Base-by-base conservation (phyloP, 1,140 invertebrate species). In the Holotrichia oblita region DNA sequence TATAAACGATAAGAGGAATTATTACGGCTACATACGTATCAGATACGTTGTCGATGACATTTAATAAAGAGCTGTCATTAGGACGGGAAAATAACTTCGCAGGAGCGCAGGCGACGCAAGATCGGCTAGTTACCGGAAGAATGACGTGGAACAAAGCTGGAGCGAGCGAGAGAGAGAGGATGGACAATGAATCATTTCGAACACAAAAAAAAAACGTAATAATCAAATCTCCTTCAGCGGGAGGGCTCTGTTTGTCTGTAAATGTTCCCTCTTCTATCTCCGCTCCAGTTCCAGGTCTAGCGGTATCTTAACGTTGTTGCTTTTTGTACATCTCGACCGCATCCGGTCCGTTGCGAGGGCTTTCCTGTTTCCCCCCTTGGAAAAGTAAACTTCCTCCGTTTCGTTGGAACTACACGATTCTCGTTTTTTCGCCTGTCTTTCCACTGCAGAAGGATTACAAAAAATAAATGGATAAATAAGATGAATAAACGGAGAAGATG, bases 141-240 rank as follows among this genome's bases (percentile, higher is more conserved):
- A 34, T 34, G 27, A 34, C 27, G 27, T 34, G 27, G 27, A 34
- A 34, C 27, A 17, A 17, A 55, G 4, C 27, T 34, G 27, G 27
- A 55, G 48, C 48, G n/a, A 44, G 17, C 48, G 12, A 55, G 48
- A 55, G 48, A 14, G 48, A 17, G 48, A 55, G 12, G 14, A 6
- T 17, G 48, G n/a, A 55, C 48, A 55, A 55, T 55, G 48, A 55
- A 55, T 55, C 48, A 55, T 17, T 55, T 55, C 48, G 48, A 17
- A 55, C n/a, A 55, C 10, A 55, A 55, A n/a, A 34, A 34, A 55
- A 55, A 55, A 17, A 55, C n/a, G 48, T 55, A 55, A 55, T 55
- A 55, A 55, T 55, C 48, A 55, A 55, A 55, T 55, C 48, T 55
- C 48, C 48, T 55, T 55, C 17, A 17, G 48, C 48, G 48, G 48